These are phyloP conservation scores for Notospermus geniculatus DNA, from an alignment of 1,140 invertebrate genomes.

Conservation along the genomic window DNA sequence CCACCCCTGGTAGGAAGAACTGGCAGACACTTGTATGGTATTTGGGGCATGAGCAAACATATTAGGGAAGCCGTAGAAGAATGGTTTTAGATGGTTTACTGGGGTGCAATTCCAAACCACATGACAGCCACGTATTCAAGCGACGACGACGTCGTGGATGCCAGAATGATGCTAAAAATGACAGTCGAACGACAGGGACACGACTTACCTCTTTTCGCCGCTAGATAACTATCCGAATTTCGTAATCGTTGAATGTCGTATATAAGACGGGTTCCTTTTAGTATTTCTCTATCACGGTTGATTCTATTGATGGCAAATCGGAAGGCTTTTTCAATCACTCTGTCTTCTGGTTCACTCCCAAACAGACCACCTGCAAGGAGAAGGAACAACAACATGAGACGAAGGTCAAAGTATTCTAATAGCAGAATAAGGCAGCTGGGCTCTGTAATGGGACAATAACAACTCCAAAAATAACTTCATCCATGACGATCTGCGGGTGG, in stretches of 20 bases:
- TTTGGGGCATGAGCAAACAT: background rate
- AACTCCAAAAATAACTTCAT: no score
- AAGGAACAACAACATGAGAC: no score
- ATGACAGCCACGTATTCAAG: background rate
- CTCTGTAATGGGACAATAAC: no score
- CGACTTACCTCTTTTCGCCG: background rate
- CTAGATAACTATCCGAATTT: slow-evolving; percentile 1
- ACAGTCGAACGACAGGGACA: background rate
- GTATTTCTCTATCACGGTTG: background rate
- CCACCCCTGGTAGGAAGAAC: no score
- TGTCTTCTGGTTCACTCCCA: background rate
- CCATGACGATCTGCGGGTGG: no score
- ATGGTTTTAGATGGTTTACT: background rate
- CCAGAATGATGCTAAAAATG: background rate
- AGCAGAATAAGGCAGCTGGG: no score
- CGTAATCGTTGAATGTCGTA: background rate
- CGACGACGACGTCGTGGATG: background rate
- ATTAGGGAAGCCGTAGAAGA: background rate
- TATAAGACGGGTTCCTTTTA: background rate
- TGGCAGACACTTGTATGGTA: background rate
- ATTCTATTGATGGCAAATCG: background rate
- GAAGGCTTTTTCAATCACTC: background rate
- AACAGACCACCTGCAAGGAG: slow-evolving; percentile 6
- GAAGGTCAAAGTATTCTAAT: no score
- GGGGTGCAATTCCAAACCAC: background rate